phyloP scores from a whole-genome alignment of 1,140 invertebrate genomes.

The Antheraea mylitta region DNA sequence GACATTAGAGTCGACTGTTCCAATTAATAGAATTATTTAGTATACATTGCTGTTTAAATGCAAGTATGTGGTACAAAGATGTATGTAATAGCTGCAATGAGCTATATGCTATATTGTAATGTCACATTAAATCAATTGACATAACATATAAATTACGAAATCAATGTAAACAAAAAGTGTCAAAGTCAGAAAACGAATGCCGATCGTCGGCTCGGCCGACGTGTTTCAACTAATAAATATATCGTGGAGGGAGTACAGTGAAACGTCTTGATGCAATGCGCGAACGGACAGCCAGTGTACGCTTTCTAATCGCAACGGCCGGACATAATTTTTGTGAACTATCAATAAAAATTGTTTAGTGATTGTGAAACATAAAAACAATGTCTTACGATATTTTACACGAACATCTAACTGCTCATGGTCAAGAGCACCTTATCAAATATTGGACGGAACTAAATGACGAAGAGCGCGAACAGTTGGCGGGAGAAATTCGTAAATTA shows the following conservation, averaged over 20 bases:
- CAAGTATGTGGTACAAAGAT: too few species aligned
- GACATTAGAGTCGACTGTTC: neutral
- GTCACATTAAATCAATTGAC: neutral
- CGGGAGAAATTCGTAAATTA: slow-evolving; percentile 82
- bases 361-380: slow-evolving; percentile 16
- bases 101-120: neutral
- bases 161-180: slow-evolving; percentile 34
- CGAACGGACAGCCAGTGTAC: slow-evolving; percentile 39
- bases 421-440: slow-evolving; percentile 91
- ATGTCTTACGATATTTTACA: slow-evolving; percentile 65
- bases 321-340: neutral
- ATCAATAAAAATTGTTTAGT: slow-evolving; percentile 6
- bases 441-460: slow-evolving; percentile 89
- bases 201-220: slow-evolving; percentile 15
- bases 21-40: neutral
- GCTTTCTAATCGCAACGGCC: slow-evolving; percentile 72
- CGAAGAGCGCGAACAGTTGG: slow-evolving; percentile 81
- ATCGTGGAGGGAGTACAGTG: slow-evolving; percentile 59
- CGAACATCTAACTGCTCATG: slow-evolving; percentile 64
- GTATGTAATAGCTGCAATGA: neutral
- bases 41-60: neutral
- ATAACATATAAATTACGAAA: slow-evolving; percentile 2
- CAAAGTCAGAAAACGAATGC: slow-evolving; percentile 17
- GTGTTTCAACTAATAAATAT: slow-evolving; percentile 21
- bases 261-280: slow-evolving; percentile 39